Conservation (phyloP, 1,140 invertebrate species). For the Drosophila micromelanica region DNA sequence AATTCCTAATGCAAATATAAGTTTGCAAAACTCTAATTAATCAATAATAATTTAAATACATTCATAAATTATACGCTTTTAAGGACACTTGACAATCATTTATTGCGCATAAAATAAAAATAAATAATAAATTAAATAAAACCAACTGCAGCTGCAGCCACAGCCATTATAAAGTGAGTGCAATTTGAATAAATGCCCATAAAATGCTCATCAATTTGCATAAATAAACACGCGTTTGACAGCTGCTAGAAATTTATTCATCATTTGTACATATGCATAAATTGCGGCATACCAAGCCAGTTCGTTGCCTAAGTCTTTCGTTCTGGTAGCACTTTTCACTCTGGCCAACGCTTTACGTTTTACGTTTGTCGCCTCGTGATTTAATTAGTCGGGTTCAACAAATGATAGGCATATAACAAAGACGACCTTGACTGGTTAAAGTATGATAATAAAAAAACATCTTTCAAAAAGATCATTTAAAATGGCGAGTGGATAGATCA, state of each 20-base stretch:
- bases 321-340: conserved; percentile 37
- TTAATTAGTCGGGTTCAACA: conserved; percentile 58
- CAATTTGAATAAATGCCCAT: conserved; percentile 57
- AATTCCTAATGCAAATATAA: conserved; percentile 3
- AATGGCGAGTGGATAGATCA: conserved; percentile 4
- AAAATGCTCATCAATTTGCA: conserved; percentile 36
- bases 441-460: conserved; percentile 19
- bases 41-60: conserved; percentile 23
- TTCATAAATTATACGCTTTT: conserved; percentile 31
- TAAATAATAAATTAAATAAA: conserved; percentile 32
- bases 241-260: conserved; percentile 49
- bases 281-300: conserved; percentile 42
- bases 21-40: conserved; percentile 15
- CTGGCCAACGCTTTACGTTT: not conserved
- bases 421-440: conserved; percentile 46
- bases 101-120: conserved; percentile 35
- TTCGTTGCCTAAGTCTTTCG: conserved; percentile 65
- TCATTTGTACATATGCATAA: conserved; percentile 31
- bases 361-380: conserved; percentile 26
- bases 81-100: conserved; percentile 52
- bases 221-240: conserved; percentile 40
- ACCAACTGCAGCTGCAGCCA: conserved; percentile 48
- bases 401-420: conserved; percentile 44
- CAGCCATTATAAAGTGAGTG: conserved; percentile 70
- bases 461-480: conserved; percentile 28